A percentile compares a stretch with the other conserved stretches of the same genome.
phyloP scores from a whole-genome alignment of 2,797 vertebrate genomes.

The Leptoclinus maculatus region DNA sequence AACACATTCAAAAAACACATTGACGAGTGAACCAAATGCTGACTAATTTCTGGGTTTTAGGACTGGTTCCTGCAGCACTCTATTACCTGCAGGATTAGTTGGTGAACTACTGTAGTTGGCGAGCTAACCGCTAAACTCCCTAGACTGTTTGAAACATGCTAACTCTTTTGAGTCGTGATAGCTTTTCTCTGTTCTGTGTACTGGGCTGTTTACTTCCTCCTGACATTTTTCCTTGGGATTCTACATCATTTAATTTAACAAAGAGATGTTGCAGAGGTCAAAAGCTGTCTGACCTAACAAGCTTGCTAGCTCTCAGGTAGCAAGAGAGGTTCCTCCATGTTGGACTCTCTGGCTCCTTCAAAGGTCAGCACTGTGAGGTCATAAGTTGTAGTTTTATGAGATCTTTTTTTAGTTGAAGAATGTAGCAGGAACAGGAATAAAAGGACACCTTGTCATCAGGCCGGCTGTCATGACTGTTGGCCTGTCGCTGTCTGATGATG shows the following conservation, averaged over 20 bases:
- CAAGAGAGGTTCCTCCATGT: neutral
- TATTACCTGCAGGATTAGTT: neutral
- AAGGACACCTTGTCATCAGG: constrained; percentile 1
- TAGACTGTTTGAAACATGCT: neutral
- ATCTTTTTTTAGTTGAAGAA: neutral
- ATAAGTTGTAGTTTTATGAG: neutral
- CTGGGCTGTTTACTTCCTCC: neutral
- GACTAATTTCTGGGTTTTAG: neutral
- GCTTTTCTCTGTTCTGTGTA: neutral
- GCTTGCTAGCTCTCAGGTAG: neutral
- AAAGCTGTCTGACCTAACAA: neutral
- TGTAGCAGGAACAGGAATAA: neutral
- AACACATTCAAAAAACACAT: neutral
- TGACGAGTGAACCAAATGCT: neutral
- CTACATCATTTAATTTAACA: neutral
- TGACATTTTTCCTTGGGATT: neutral
- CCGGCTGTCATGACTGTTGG: neutral
- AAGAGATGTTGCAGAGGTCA: neutral
- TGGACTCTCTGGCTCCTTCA: neutral
- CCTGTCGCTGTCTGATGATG: constrained; percentile 28
- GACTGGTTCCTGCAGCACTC: neutral
- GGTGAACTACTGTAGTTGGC: neutral
- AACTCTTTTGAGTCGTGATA: neutral
- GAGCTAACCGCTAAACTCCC: neutral
- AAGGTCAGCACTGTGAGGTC: neutral